These are phyloP conservation scores for Meloidogyne hapla DNA, from an alignment of 1,140 invertebrate genomes.

Conservation along the genomic window DNA sequence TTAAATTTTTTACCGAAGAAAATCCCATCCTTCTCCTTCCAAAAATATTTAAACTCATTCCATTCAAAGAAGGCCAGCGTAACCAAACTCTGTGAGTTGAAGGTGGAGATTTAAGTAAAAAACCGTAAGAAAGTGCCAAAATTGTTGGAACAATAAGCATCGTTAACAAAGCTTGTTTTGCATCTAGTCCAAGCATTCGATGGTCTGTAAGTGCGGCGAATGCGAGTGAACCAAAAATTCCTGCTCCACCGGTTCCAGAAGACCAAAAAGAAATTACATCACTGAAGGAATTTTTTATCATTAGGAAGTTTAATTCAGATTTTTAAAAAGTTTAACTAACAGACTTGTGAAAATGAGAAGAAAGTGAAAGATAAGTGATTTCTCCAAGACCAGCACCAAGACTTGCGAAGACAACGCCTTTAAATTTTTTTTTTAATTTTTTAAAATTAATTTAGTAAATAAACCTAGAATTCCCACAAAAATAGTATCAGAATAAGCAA, in stretches of 20 bases:
- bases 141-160: slow-evolving; percentile 32
- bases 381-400: slow-evolving; percentile 50
- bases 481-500: slow-evolving; percentile 39
- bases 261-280: slow-evolving; percentile 55
- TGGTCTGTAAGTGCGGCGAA: slow-evolving; percentile 58
- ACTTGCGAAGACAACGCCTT: slow-evolving; percentile 53
- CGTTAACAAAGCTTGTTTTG: slow-evolving; percentile 21
- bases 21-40: slow-evolving; percentile 8
- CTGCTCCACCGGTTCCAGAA: slow-evolving; percentile 60
- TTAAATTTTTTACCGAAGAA: not conserved
- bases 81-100: not conserved
- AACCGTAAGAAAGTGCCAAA: slow-evolving; percentile 21
- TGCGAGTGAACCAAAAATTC: slow-evolving; percentile 55
- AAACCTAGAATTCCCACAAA: slow-evolving; percentile 40
- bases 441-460: not conserved
- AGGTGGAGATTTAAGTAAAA: slow-evolving; percentile 21
- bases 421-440: not conserved
- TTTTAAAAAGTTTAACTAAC: not conserved
- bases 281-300: slow-evolving; percentile 38
- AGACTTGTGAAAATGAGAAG: slow-evolving; percentile 48
- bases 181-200: slow-evolving; percentile 29
- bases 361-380: slow-evolving; percentile 48
- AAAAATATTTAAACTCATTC: not conserved
- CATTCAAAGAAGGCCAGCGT: not conserved
- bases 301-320: not conserved